Percentiles rank a stretch among this genome's conserved stretches.
These are phyloP conservation scores for Aulostomus chinensis DNA, from an alignment of 2,797 vertebrate species.

Conservation along the genomic window DNA sequence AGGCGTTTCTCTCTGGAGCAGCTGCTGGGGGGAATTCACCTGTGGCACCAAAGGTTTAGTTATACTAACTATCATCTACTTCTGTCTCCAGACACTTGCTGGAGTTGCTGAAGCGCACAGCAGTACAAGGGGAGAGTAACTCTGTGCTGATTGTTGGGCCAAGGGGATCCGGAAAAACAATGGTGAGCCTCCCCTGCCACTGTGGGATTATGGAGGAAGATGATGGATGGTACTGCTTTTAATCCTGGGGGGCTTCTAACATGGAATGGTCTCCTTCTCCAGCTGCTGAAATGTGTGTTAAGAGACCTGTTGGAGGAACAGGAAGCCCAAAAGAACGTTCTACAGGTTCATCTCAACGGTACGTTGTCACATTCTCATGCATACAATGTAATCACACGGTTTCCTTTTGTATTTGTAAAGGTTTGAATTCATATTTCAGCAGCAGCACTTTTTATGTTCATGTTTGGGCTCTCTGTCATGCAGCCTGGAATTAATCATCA, in stretches of 20 bases:
- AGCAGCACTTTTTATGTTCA: too few species aligned
- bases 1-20: not conserved
- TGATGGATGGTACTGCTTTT: not conserved
- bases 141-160: slow-evolving; percentile 93
- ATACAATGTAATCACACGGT: too few species aligned
- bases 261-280: slow-evolving; percentile 9
- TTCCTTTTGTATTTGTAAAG: too few species aligned
- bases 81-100: slow-evolving; percentile 83
- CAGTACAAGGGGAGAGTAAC: slow-evolving; percentile 93
- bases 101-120: slow-evolving; percentile 90
- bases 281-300: slow-evolving; percentile 87
- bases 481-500: too few species aligned
- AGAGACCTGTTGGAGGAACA: slow-evolving; percentile 83
- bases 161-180: slow-evolving; percentile 90
- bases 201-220: too few species aligned
- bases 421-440: too few species aligned
- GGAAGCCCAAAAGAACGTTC: slow-evolving; percentile 82
- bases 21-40: slow-evolving; percentile 3
- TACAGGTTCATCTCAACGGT: slow-evolving; percentile 93
- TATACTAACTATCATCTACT: not conserved
- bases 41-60: not conserved
- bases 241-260: slow-evolving; percentile 12
- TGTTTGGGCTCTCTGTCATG: too few species aligned
- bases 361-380: slow-evolving; percentile 49
- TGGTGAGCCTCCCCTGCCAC: slow-evolving; percentile 72